These are phyloP conservation scores for Thereva nobilitata DNA, from an alignment of 2,888 invertebrate genomes.

Conservation along the genomic window DNA sequence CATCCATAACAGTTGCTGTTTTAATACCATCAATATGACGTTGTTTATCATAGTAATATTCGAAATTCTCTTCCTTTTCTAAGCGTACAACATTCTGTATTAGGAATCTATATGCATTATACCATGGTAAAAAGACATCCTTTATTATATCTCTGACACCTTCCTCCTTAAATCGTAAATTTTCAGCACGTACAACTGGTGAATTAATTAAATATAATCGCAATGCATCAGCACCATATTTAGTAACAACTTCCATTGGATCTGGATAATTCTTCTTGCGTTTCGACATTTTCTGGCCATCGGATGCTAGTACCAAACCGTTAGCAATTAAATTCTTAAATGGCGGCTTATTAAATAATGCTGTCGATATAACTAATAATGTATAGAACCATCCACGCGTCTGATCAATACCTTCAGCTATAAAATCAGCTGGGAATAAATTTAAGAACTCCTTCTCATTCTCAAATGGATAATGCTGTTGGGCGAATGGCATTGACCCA, in stretches of 20 bases:
- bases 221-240: slow-evolving; percentile 96
- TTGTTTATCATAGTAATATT: slow-evolving; percentile 64
- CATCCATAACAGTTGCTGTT: slow-evolving; percentile 78
- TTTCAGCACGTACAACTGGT: slow-evolving; percentile 96
- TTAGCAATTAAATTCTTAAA: slow-evolving; percentile 97
- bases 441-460: slow-evolving; percentile 84
- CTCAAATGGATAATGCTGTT: slow-evolving; percentile 95
- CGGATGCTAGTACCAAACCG: slow-evolving; percentile 92
- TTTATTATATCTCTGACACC: slow-evolving; percentile 95
- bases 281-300: slow-evolving; percentile 99
- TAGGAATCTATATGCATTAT: slow-evolving; percentile 89
- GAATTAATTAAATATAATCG: slow-evolving; percentile 96
- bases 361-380: slow-evolving; percentile 93
- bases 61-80: slow-evolving; percentile 67
- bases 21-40: slow-evolving; percentile 50
- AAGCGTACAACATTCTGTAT: slow-evolving; percentile 89
- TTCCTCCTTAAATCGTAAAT: slow-evolving; percentile 94
- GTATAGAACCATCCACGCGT: slow-evolving; percentile 99
- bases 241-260: slow-evolving; percentile 85
- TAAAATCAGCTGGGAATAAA: slow-evolving; percentile 97
- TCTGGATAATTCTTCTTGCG: slow-evolving; percentile 99
- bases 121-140: slow-evolving; percentile 98
- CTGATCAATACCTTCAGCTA: slow-evolving; percentile 99
- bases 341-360: slow-evolving; percentile 93
- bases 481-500: slow-evolving; percentile 99